phyloP scores from a whole-genome alignment of 2,797 vertebrate genomes.

The Sebastes vulpes region DNA sequence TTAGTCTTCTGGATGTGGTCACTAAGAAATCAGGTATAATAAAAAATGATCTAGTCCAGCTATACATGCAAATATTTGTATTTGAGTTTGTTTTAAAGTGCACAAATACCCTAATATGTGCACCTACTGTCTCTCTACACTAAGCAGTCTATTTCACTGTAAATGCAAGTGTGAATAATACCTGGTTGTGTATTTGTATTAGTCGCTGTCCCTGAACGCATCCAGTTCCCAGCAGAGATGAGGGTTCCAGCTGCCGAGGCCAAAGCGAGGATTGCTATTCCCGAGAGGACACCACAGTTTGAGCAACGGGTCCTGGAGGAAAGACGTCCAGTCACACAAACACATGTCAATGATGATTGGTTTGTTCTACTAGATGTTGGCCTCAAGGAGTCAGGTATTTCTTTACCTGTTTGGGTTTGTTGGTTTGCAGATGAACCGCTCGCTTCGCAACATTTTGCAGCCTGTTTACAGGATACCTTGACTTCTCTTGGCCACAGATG shows the following conservation, averaged over 20 bases:
- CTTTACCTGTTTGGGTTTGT: background rate
- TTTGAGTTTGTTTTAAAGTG: background rate
- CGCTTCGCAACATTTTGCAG: conserved; percentile 52
- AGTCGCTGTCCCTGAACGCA: conserved; percentile 49
- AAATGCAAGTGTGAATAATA: conserved; percentile 24
- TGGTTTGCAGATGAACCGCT: conserved; percentile 6
- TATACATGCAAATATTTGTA: background rate
- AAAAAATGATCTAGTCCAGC: background rate
- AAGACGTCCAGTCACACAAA: conserved; percentile 46
- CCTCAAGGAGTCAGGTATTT: conserved; percentile 74
- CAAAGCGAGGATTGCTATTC: conserved; percentile 30
- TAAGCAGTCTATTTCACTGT: background rate
- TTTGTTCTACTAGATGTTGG: conserved; percentile 80
- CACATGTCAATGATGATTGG: conserved; percentile 79
- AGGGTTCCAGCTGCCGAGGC: conserved; percentile 26
- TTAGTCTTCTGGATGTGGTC: conserved; percentile 59
- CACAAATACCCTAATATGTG: background rate
- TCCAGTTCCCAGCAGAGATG: conserved; percentile 38
- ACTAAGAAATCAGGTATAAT: conserved; percentile 73
- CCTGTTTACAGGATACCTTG: background rate
- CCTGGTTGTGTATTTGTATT: conserved; percentile 47
- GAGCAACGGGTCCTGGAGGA: conserved; percentile 67
- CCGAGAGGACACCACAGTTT: conserved; percentile 59
- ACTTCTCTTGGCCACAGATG: background rate
- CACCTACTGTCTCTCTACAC: background rate